Percentiles rank a stretch among this genome's conserved stretches.
These are phyloP conservation scores for Epinephelus coioides DNA, from an alignment of 2,797 vertebrate species.

Conservation along the genomic window DNA sequence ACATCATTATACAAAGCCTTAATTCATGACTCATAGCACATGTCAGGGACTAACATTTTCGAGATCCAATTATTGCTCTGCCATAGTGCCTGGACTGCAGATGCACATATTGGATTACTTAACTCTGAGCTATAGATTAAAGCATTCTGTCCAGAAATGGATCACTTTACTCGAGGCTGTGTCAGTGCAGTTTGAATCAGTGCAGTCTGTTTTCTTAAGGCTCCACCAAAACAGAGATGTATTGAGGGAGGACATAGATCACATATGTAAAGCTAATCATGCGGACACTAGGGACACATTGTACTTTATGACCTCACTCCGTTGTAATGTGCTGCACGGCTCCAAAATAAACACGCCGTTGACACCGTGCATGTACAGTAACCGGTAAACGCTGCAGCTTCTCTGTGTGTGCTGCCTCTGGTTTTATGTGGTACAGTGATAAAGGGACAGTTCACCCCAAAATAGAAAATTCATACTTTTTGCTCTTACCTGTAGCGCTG, in stretches of 20 bases:
- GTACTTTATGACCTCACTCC: slow-evolving; percentile 49
- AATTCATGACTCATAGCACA: slow-evolving; percentile 34
- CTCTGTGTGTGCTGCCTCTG: neutral
- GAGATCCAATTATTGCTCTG: slow-evolving; percentile 14
- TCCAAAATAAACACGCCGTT: slow-evolving; percentile 52
- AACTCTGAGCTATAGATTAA: slow-evolving; percentile 36
- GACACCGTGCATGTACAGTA: slow-evolving; percentile 32
- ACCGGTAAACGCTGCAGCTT: slow-evolving; percentile 20
- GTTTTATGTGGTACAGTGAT: neutral
- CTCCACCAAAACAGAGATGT: slow-evolving; percentile 30
- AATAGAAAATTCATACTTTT: too few relatives aligned
- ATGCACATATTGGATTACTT: slow-evolving; percentile 37
- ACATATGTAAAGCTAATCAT: slow-evolving; percentile 38
- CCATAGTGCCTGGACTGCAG: slow-evolving; percentile 1
- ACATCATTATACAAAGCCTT: slow-evolving; percentile 23
- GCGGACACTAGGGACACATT: slow-evolving; percentile 19
- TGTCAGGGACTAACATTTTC: slow-evolving; percentile 6
- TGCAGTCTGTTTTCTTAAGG: slow-evolving; percentile 38
- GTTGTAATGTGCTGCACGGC: slow-evolving; percentile 37
- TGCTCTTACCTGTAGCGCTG: too few relatives aligned
- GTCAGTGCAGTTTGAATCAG: slow-evolving; percentile 25
- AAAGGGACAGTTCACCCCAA: too few relatives aligned
- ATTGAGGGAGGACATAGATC: slow-evolving; percentile 37
- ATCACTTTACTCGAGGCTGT: slow-evolving; percentile 44
- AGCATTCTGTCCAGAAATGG: slow-evolving; percentile 27